Evolutionary conservation across 2,797 vertebrate species (phyloP).

Genomic region (Enteromius radiatus): DNA sequence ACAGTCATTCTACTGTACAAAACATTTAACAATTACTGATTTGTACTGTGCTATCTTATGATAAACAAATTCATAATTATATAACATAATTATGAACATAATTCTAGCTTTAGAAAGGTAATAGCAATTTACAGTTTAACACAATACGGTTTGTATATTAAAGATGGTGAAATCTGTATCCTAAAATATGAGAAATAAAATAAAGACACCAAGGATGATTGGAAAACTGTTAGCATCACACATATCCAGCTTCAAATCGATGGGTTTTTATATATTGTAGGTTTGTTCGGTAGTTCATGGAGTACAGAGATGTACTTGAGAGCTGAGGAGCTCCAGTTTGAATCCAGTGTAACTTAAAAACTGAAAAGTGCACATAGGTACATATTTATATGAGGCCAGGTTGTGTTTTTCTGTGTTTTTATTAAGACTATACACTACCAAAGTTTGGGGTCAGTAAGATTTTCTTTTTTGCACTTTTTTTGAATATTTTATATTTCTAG

Average conservation of each 20-base stretch:
- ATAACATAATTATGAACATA: background rate
- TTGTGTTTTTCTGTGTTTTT: too few species aligned
- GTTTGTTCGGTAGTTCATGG: too few species aligned
- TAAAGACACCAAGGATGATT: background rate
- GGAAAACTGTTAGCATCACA: too few species aligned
- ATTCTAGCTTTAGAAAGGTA: background rate
- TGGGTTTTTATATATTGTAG: too few species aligned
- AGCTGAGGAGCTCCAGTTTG: too few species aligned
- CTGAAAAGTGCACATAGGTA: too few species aligned
- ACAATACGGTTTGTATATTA: background rate
- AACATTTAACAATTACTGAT: background rate
- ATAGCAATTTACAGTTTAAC: background rate
- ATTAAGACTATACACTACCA: background rate
- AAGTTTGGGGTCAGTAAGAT: background rate
- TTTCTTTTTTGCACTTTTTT: too few species aligned
- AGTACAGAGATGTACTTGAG: too few species aligned
- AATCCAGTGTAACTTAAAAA: too few species aligned
- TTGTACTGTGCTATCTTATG: background rate
- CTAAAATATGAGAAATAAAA: background rate
- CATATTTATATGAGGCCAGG: too few species aligned
- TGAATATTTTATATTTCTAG: background rate
- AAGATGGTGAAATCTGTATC: background rate
- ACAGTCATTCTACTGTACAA: background rate
- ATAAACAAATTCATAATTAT: background rate
- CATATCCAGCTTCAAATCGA: too few species aligned